Evolutionary conservation across 2,888 invertebrate genomes (phyloP).

Genomic region (Craniophora ligustri): DNA sequence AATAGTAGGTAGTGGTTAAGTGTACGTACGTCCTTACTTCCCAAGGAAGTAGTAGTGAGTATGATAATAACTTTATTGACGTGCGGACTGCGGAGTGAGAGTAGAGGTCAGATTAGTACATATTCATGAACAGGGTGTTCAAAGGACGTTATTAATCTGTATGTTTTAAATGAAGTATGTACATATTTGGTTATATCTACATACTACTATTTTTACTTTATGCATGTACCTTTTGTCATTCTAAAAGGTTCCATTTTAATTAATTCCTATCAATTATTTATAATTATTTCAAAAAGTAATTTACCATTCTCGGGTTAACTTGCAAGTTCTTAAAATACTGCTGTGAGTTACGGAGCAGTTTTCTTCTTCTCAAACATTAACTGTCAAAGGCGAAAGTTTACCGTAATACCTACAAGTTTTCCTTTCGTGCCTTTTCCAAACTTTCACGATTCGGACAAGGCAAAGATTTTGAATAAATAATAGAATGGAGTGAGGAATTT

Average conservation of each 20-base stretch:
- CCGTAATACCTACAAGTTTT: constrained; percentile 24
- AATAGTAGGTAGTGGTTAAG: constrained; percentile 31
- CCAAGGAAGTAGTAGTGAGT: constrained; percentile 12
- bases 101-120: constrained; percentile 1
- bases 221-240: too few relatives aligned
- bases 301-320: constrained; percentile 16
- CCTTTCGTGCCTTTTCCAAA: constrained; percentile 16
- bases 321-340: constrained; percentile 1
- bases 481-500: neutral
- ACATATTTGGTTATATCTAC: too few relatives aligned
- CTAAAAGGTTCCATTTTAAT: too few relatives aligned
- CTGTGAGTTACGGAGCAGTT: constrained; percentile 12
- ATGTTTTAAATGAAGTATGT: too few relatives aligned
- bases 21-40: constrained; percentile 21
- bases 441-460: constrained; percentile 11
- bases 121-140: constrained; percentile 6
- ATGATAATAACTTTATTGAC: constrained; percentile 5
- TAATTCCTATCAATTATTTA: too few relatives aligned
- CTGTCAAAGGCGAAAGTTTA: constrained; percentile 43
- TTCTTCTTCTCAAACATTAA: constrained; percentile 36
- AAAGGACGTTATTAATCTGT: neutral
- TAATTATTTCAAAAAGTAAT: neutral
- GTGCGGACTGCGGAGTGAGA: constrained; percentile 10
- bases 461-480: neutral
- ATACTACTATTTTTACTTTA: too few relatives aligned